These are phyloP conservation scores for Podiceps cristatus DNA, from an alignment of 2,113 vertebrate species.

Conservation along the genomic window DNA sequence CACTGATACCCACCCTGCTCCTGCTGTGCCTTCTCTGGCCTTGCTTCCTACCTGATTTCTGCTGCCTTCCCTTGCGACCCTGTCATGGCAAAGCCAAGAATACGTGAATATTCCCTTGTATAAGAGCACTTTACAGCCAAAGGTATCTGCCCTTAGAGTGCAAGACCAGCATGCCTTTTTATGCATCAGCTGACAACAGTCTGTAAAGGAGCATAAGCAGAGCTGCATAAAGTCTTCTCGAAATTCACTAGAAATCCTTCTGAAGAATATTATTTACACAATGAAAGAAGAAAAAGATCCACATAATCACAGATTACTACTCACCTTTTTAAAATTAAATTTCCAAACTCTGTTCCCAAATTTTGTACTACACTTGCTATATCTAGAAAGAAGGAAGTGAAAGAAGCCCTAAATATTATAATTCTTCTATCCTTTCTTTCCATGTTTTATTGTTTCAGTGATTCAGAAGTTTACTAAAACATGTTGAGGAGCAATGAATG, in stretches of 20 bases:
- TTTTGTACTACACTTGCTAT: not conserved
- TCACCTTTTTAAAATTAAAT: not conserved
- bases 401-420: not conserved
- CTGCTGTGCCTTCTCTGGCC: not conserved
- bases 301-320: not conserved
- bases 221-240: not conserved
- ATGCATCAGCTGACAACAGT: not conserved
- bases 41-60: not conserved
- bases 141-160: not conserved
- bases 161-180: not conserved
- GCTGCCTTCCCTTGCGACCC: not conserved
- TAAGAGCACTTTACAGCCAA: not conserved
- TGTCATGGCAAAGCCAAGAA: not conserved
- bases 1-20: not conserved
- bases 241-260: not conserved
- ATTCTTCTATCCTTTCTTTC: not conserved
- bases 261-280: not conserved
- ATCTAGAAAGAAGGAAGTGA: not conserved
- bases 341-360: not conserved
- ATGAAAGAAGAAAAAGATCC: not conserved
- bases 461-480: not conserved
- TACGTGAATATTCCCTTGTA: rapidly evolving
- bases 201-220: not conserved
- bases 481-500: not conserved
- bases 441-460: not conserved